phyloP scores from a whole-genome alignment of 35 echinoderm and acorn worm species.

The Apostichopus japonicus region DNA sequence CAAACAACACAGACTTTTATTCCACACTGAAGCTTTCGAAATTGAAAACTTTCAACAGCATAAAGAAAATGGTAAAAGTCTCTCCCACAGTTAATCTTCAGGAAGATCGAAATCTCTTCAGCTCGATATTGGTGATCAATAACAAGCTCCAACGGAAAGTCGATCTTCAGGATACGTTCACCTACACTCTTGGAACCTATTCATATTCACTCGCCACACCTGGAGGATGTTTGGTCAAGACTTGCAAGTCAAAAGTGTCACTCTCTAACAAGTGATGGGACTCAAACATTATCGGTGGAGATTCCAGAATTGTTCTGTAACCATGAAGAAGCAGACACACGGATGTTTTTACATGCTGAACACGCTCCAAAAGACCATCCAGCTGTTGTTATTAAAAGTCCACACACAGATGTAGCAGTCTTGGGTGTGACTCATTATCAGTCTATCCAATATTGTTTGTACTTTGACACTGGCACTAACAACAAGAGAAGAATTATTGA shows the following conservation, averaged over 20 bases:
- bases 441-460: no score
- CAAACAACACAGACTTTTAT: neutral
- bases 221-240: slow-evolving; percentile 52
- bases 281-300: neutral
- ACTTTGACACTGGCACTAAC: no score
- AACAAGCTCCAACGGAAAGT: slow-evolving; percentile 19
- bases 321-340: no score
- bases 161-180: slow-evolving; percentile 43
- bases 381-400: no score
- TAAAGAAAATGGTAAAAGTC: neutral
- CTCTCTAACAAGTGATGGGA: neutral
- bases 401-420: no score
- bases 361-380: no score
- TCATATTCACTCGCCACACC: slow-evolving; percentile 48
- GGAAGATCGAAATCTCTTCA: neutral
- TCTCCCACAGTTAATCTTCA: neutral
- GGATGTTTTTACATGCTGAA: no score
- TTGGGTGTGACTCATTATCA: no score
- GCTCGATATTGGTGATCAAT: slow-evolving; percentile 14
- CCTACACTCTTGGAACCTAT: slow-evolving; percentile 53
- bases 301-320: neutral
- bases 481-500: no score
- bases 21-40: neutral
- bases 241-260: slow-evolving; percentile 47
- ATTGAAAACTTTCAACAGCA: neutral